phyloP scores from a whole-genome alignment of 2,113 vertebrate species.

The Mesocricetus auratus region DNA sequence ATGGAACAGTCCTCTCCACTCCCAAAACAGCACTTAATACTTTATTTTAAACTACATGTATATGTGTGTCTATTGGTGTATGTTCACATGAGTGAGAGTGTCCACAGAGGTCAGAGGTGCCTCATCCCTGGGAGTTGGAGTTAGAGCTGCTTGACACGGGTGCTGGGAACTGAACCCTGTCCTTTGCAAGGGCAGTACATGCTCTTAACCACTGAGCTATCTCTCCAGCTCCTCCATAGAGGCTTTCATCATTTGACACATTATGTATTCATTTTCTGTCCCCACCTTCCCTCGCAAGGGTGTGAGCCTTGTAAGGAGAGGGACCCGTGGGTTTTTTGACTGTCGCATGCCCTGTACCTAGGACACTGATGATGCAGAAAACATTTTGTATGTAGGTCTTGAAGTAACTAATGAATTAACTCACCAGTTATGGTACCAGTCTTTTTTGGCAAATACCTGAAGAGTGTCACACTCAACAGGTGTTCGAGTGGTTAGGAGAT shows the following conservation, averaged over 20 bases:
- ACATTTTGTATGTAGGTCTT: background rate
- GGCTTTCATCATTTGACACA: background rate
- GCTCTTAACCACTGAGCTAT: background rate
- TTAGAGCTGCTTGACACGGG: background rate
- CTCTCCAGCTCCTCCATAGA: background rate
- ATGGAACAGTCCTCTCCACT: background rate
- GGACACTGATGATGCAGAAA: background rate
- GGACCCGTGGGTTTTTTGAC: background rate
- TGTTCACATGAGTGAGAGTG: background rate
- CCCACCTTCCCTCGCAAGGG: background rate
- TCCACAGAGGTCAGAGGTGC: background rate
- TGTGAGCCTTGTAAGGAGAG: background rate
- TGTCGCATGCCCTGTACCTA: background rate
- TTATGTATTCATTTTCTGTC: background rate
- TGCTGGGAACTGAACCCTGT: background rate
- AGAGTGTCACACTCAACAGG: conserved; percentile 31
- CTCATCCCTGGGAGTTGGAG: background rate
- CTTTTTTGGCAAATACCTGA: background rate
- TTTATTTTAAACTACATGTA: background rate
- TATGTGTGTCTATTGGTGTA: background rate
- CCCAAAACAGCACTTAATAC: no score
- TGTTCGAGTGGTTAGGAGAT: background rate
- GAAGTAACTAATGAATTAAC: background rate
- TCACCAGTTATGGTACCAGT: background rate
- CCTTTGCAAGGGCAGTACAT: background rate